Evolutionary conservation across 1,140 invertebrate species (phyloP).

Genomic region (Druon quercuslanigerum): DNA sequence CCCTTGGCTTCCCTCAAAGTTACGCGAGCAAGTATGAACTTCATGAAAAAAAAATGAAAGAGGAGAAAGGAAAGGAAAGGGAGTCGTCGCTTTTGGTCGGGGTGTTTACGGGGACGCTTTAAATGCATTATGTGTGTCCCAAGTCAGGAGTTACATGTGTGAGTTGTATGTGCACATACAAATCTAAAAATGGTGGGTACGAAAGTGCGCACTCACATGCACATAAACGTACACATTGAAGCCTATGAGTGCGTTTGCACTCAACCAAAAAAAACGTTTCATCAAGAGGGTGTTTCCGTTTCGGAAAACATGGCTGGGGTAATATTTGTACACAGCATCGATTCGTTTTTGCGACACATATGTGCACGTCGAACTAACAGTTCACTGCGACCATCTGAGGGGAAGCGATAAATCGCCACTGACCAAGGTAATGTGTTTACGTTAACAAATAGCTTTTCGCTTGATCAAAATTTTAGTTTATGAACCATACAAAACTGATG

Average conservation of each 20-base stretch:
- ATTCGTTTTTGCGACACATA: constrained; percentile 52
- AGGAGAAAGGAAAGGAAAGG: constrained; percentile 45
- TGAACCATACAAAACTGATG: too few relatives aligned
- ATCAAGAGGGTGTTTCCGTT: constrained; percentile 66
- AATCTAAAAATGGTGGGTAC: neutral
- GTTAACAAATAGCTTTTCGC: too few relatives aligned
- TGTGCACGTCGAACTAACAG: neutral
- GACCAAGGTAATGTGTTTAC: too few relatives aligned
- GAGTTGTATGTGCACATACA: too few relatives aligned
- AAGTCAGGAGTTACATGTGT: too few relatives aligned
- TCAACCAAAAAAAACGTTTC: constrained; percentile 51
- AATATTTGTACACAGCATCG: constrained; percentile 62
- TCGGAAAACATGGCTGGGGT: constrained; percentile 65
- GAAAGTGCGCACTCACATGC: constrained; percentile 47
- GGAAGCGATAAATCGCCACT: too few relatives aligned
- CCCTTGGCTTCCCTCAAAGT: constrained; percentile 45
- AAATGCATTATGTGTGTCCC: constrained; percentile 39
- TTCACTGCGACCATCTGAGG: too few relatives aligned
- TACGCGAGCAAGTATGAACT: constrained; percentile 47
- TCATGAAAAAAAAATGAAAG: constrained; percentile 45
- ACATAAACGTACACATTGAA: constrained; percentile 22
- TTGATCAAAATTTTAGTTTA: too few relatives aligned
- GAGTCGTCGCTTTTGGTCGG: constrained; percentile 42
- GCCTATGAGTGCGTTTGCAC: constrained; percentile 48
- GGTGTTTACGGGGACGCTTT: constrained; percentile 6